Evolutionary conservation across 2,888 invertebrate genomes (phyloP), one percentile per base, ranked within the genome.

Genomic region (Lasioglossum marginatum): DNA sequence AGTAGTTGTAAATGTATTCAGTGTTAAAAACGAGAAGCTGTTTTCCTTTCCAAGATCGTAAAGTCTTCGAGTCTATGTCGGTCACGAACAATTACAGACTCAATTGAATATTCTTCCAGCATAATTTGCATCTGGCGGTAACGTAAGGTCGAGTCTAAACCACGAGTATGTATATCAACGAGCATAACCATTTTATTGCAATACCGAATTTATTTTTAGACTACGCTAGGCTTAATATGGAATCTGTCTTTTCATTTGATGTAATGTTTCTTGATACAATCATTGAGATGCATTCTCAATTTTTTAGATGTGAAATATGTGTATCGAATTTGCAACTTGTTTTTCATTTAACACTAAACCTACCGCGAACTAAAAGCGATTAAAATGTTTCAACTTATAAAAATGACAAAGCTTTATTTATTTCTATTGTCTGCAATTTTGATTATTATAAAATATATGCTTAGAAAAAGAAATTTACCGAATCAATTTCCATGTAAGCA

Each of bases 31-130:
- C 31, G 27, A 16, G 37, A 70, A 48, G 63, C n/a, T 31, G 3
- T 19, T 52, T 16, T 37, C 40, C 40, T 77, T 88, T 83, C 60
- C 66, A 83, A 70, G 60, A 81, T 78, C 73, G 78, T 14, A n/a
- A 78, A 86, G 57, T 76, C 71, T 45, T 79, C 63, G 63, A 60
- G 34, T 79, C 31, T 80, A 87, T 83, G 77, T 82, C 74, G 83
- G 79, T 79, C 86, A 83, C 73, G 77, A 85, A 76, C 73, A 82
- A 88, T 86, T 86, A 88, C 79, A 79, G 79, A 77, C 14, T 72
- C 73, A 74, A 85, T 77, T 84, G 84, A 82, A 85, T 83, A 85
- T 86, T 85, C 74, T 76, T 40, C 77, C 60, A 52, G 71, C 70
- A 72, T 82, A 77, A 89, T 87, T 89, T 83, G 68, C 85, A 85